Evolutionary conservation across 2,888 invertebrate genomes (phyloP).

Genomic region (Pocota personata): DNA sequence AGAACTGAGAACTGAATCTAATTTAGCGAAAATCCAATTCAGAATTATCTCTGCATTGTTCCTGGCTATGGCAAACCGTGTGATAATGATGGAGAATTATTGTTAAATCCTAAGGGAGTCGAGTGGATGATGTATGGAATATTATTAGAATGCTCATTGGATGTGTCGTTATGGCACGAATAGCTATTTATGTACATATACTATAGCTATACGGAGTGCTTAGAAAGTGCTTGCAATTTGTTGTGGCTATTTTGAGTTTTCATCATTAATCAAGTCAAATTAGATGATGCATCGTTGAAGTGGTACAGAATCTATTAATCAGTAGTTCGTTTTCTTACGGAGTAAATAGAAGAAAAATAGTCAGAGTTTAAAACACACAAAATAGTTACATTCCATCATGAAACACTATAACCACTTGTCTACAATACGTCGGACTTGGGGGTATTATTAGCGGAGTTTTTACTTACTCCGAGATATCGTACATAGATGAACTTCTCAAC

Average conservation of each 20-base stretch:
- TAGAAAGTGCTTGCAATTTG: not conserved
- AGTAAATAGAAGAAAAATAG: too few species aligned
- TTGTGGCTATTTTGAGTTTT: not conserved
- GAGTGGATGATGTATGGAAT: conserved; percentile 14
- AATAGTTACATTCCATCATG: too few species aligned
- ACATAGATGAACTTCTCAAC: too few species aligned
- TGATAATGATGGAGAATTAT: conserved; percentile 34
- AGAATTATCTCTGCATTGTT: conserved; percentile 65
- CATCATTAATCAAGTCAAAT: not conserved
- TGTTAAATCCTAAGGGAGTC: conserved; percentile 6
- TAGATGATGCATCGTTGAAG: not conserved
- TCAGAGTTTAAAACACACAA: too few species aligned
- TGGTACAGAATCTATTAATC: not conserved
- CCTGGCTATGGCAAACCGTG: conserved; percentile 33
- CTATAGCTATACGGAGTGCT: not conserved
- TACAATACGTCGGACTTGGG: too few species aligned
- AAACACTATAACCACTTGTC: too few species aligned
- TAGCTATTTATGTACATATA: not conserved
- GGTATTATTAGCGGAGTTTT: too few species aligned
- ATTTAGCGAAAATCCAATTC: conserved; percentile 67
- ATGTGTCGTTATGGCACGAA: not conserved
- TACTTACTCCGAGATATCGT: too few species aligned
- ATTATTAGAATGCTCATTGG: not conserved
- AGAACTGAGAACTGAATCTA: conserved; percentile 62
- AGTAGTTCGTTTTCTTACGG: not conserved